Base-by-base conservation (phyloP, 2,888 invertebrate genomes). In the Drosophila affinis region DNA sequence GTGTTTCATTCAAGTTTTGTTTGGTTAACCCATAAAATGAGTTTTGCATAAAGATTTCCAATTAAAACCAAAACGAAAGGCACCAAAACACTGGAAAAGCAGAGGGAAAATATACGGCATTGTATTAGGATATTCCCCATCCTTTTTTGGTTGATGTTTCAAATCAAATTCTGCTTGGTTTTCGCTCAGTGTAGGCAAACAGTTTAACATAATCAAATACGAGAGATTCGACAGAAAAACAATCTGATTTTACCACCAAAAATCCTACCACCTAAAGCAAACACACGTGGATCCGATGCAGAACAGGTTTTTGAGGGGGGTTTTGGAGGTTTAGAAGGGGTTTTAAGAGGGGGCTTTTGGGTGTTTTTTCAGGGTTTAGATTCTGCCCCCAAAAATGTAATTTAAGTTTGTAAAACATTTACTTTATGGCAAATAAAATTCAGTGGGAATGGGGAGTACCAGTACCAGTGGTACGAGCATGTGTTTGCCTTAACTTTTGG, bases 401-500 rank as follows among this genome's bases (percentile, higher is more conserved):
- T 67, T 67, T 67, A 65, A 65, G 67, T 51, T 52, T 58, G 58
- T 68, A 48, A 68, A 67, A 68, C 67, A 68, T 68, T 68, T 67
- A 68, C 67, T 58, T 68, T 68, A 68, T 67, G 67, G 67, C 67
- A 67, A 67, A 67, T 65, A 68, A 68, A 68, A 58, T 68, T 65
- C 52, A 17, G 45, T 46, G 9, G 24, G n/a, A 49, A 12, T 34
- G 51, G 21, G 44, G 14, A 14, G 10, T 27, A 0, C 21, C 3
- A 1, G 0, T 24, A 24, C 24, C 1, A 10, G 3, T 32, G 39
- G 64, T 7, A 29, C 29, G 9, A 9, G n/a, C 14, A n/a, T 39
- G 46, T 67, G 72, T 65, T 64, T 72, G 72, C 67, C 55, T 53
- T 56, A 55, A 65, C 21, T 58, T 72, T 64, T 58, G 67, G 57